Conservation (phyloP, 2,113 vertebrate species). For the Gnathonemus echidnorhynchus region DNA sequence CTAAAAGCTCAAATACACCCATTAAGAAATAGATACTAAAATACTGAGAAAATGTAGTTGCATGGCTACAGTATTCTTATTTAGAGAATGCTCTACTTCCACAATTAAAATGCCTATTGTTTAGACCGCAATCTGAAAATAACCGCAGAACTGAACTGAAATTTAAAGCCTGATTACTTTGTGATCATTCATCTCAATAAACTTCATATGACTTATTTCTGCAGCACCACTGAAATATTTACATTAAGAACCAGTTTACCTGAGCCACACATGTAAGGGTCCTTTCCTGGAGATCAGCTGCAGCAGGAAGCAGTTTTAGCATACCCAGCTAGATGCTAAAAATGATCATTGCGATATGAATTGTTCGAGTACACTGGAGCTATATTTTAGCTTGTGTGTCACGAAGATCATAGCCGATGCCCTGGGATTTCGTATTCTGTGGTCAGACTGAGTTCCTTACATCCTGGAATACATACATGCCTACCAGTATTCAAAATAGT, state of each 20-base stretch:
- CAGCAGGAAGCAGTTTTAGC: not conserved
- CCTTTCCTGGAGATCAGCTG: not conserved
- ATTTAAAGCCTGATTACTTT: not conserved
- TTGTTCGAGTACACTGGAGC: not conserved
- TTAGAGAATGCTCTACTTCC: not conserved
- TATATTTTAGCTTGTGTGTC: not conserved
- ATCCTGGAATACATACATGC: not conserved
- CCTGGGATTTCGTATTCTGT: not conserved
- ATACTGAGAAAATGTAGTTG: not conserved
- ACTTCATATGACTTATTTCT: not conserved
- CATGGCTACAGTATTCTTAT: not conserved
- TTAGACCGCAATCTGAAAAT: not conserved
- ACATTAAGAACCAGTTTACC: not conserved
- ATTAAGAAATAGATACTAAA: not conserved
- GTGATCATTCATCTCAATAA: not conserved
- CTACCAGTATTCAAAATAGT: not conserved
- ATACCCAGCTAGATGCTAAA: not conserved
- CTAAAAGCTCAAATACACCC: not conserved
- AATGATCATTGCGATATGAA: not conserved
- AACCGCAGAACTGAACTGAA: not conserved
- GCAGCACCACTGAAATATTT: not conserved
- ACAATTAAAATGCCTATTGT: not conserved
- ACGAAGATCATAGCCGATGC: not conserved
- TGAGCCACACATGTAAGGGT: not conserved
- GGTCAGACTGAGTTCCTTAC: not conserved